Evolutionary conservation across 2,797 vertebrate genomes (phyloP).

Genomic region (Botia almorhae): DNA sequence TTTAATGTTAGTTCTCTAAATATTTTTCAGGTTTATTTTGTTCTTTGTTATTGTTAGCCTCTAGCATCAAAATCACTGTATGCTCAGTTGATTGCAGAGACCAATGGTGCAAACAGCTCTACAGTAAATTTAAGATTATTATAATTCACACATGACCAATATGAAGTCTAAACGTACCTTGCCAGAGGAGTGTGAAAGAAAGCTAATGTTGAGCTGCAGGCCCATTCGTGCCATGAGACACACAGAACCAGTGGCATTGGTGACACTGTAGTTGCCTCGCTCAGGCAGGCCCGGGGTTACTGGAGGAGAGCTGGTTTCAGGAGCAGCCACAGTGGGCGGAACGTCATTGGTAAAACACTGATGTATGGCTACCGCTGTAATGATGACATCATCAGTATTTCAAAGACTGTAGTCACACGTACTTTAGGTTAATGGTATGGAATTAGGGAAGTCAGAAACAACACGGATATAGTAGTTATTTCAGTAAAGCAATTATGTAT

Average conservation of each 20-base stretch:
- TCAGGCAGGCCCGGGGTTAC: conserved; percentile 73
- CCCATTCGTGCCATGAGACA: conserved; percentile 81
- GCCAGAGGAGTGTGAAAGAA: conserved; percentile 66
- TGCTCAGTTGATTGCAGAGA: no score
- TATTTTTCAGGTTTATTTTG: no score
- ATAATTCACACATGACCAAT: neutral
- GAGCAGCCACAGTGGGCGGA: conserved; percentile 52
- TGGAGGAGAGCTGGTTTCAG: conserved; percentile 65
- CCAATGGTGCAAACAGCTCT: no score
- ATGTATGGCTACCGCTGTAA: conserved; percentile 67
- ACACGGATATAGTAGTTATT: neutral
- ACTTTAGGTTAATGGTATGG: neutral
- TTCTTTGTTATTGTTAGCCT: no score
- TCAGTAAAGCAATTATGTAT: no score
- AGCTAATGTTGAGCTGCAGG: conserved; percentile 89
- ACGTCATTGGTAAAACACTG: conserved; percentile 65
- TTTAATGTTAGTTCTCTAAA: no score
- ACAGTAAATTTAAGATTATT: no score
- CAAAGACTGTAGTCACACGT: neutral
- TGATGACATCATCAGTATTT: conserved; percentile 6
- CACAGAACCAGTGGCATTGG: conserved; percentile 62
- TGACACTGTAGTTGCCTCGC: conserved; percentile 80
- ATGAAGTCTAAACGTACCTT: conserved; percentile 66
- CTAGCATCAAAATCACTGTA: no score
- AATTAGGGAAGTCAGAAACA: neutral